Evolutionary conservation across 2,797 vertebrate species (phyloP).

Genomic region (Xiphophorus birchmanni): DNA sequence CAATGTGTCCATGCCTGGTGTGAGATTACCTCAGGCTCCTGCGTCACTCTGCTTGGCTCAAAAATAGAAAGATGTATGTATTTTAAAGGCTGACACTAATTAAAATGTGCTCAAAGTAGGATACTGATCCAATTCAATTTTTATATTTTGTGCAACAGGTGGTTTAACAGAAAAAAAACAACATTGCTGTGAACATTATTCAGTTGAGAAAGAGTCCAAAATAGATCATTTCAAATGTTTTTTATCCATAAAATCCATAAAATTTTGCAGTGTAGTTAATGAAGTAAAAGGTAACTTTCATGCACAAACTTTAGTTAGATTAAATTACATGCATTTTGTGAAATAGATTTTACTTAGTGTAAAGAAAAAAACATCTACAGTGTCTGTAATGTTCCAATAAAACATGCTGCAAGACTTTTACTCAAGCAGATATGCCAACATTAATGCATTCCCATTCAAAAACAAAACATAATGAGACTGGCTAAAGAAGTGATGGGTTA

Average conservation of each 20-base stretch:
- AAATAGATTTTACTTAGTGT: neutral
- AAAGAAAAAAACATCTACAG: neutral
- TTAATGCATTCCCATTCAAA: neutral
- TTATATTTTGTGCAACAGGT: neutral
- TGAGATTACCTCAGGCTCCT: conserved; percentile 14
- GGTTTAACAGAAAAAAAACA: neutral
- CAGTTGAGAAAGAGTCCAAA: neutral
- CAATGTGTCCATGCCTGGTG: conserved; percentile 18
- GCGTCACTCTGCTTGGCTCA: conserved; percentile 9
- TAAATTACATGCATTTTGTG: neutral
- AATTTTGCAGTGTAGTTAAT: neutral
- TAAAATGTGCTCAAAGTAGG: neutral
- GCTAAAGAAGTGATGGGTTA: neutral
- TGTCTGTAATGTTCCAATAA: neutral
- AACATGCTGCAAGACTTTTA: neutral
- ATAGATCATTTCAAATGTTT: neutral
- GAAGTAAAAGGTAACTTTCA: neutral
- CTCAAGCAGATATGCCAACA: neutral
- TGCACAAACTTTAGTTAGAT: neutral
- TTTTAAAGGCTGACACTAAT: neutral
- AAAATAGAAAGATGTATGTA: neutral
- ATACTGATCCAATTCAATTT: neutral
- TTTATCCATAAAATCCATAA: neutral
- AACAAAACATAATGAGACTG: neutral
- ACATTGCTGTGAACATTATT: neutral